A percentile compares a stretch with the other conserved stretches of the same genome.
These are phyloP conservation scores for Eutolmus rufibarbis DNA, from an alignment of 2,888 invertebrate genomes.

Conservation along the genomic window DNA sequence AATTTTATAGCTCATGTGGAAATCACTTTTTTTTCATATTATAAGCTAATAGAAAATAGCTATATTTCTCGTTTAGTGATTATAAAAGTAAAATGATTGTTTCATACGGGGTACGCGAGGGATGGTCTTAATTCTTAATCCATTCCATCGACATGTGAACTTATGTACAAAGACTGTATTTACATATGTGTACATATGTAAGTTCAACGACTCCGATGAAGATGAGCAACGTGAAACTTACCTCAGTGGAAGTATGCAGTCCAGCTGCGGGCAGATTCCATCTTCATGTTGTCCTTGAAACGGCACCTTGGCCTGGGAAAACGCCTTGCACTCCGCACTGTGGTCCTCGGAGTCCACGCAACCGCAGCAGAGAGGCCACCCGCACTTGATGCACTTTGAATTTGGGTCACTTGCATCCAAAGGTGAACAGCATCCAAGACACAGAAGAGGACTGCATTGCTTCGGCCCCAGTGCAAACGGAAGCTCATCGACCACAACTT, in stretches of 20 bases:
- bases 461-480: constrained; percentile 83
- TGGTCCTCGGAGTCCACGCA: constrained; percentile 66
- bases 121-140: no score
- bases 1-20: no score
- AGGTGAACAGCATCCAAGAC: constrained; percentile 76
- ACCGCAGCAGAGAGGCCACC: constrained; percentile 68
- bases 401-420: constrained; percentile 64
- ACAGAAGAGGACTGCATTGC: constrained; percentile 74
- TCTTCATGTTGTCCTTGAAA: constrained; percentile 70
- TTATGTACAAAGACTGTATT: not conserved
- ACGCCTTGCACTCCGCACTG: constrained; percentile 73
- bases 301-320: constrained; percentile 67
- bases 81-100: no score
- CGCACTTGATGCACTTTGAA: constrained; percentile 74
- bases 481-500: constrained; percentile 73
- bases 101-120: no score
- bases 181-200: not conserved
- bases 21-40: no score
- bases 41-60: no score
- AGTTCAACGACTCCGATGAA: not conserved
- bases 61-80: no score
- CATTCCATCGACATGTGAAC: no score
- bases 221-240: constrained; percentile 55
- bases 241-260: constrained; percentile 83
- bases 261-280: constrained; percentile 72